phyloP scores from a whole-genome alignment of 2,113 vertebrate species.

The Esox niger region DNA sequence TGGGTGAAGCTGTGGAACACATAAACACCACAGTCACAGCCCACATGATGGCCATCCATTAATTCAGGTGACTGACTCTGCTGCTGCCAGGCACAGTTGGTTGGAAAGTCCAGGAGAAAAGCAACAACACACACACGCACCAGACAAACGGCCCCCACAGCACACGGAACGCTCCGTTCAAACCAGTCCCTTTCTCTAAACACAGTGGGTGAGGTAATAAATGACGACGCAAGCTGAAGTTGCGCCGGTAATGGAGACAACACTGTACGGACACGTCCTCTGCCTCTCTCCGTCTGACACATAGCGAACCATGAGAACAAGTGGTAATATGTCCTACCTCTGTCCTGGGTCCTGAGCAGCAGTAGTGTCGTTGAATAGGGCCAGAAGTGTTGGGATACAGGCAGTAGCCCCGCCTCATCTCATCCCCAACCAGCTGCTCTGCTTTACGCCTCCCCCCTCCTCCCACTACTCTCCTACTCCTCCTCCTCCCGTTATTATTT shows the following conservation, averaged over 20 bases:
- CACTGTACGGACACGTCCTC: no score
- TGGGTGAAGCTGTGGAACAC: neutral
- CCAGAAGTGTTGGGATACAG: slow-evolving; percentile 35
- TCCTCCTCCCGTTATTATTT: slow-evolving; percentile 34
- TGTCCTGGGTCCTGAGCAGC: neutral
- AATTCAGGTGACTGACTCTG: neutral
- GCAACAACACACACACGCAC: neutral
- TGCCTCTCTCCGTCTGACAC: neutral
- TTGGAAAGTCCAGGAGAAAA: no score
- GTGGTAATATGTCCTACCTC: neutral
- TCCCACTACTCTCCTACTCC: slow-evolving; percentile 21
- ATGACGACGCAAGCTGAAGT: neutral
- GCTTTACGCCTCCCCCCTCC: slow-evolving; percentile 19
- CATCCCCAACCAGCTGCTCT: slow-evolving; percentile 36
- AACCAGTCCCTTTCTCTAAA: neutral
- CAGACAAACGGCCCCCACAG: no score
- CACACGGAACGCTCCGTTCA: neutral
- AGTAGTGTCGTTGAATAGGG: neutral
- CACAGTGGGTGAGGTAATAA: neutral
- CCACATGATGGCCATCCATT: neutral
- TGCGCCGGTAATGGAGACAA: no score
- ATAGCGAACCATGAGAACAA: neutral
- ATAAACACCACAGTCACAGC: neutral
- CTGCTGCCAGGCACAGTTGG: neutral
- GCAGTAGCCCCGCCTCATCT: slow-evolving; percentile 49